Evolutionary conservation across 2,888 invertebrate species (phyloP), one percentile per base, ranked within the genome.

Genomic region (Apotomis capreana): DNA sequence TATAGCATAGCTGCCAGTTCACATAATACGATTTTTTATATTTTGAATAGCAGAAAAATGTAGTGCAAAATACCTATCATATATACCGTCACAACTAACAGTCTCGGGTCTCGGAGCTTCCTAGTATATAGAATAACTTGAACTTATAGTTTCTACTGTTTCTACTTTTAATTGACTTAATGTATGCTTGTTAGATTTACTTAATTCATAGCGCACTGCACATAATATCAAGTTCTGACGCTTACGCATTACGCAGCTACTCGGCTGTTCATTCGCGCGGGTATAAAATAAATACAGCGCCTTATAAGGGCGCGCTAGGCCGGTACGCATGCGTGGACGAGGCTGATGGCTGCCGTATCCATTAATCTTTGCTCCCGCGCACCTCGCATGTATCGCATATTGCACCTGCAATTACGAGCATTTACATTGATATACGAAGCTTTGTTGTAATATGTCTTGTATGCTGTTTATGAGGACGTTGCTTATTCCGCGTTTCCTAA

Each of bases 341-440:
- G 63, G 54, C 44, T 54, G 55, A 54, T 44, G 54, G 64, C 40
- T 51, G 9, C 36, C 36, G 15, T 49, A 49, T 49, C 49, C 49
- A 49, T 49, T 49, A 61, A 61, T 61, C 61, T 59, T 40, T 4
- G 40, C 40, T 5, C 57, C 10, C 12, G 9, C 37, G 57, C 57
- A 58, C 26, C 26, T 26, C 26, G 26, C 26, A 26, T 57, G 58
- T 8, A 15, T 5, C 9, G 5, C 4, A 40, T 13, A 60, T 40
- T 46, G 60, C 49, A 61, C 46, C 61, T 46, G 61, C 61, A 49
- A 10, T 61, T 61, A 61, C 26, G 44, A 44, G 12, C 26, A 49
- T 61, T 49, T 26, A 49, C 61, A 49, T 46, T 26, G 61, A 49
- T 44, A 10, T 8, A 13, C 37, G 26, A 9, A 26, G 13, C 12